Base-by-base conservation (phyloP, 2,888 invertebrate genomes). In the Allygus modestus region DNA sequence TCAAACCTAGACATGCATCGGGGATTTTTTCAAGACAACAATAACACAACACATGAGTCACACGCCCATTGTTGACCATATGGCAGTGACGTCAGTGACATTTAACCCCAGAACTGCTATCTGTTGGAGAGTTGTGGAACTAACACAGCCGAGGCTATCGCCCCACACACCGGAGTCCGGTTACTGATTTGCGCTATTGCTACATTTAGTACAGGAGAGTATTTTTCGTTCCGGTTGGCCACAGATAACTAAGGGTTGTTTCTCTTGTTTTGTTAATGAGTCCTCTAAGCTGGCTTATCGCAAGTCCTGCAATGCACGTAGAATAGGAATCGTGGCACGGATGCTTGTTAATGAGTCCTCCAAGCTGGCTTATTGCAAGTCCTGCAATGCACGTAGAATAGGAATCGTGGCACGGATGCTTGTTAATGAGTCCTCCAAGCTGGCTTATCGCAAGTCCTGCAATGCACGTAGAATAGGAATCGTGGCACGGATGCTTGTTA, bases 81-180 rank as follows among this genome's bases (percentile, higher is more conserved):
- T 73, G 73, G 73, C n/a, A 0, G 73, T 73, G 73, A 73, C 73
- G 73, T 73, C 73, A 73, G 15, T 73, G 73, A 73, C 73, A 73
- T 73, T 41, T 73, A 20, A 73, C 73, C 73, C 73, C 73, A n/a
- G 69, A 4, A 31, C 69, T 69, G 73, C 73, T 73, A 73, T 73
- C 73, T 73, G 20, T 7, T 12, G 41, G 41, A 37, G 23, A 37
- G 73, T 73, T 73, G 73, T 43, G 41, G 73, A 37, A 37, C 73
- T 73, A 73, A 33, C 11, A 41, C 41, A 73, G n/a, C 12, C n/a
- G 33, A 33, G 31, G 69, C 33, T 73, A 73, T 73, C 73, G 28
- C 58, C 7, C 9, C 46, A 2, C 17, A 46, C 46, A 1, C 5
- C 37, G 46, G 20, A 23, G 20, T 54, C 31, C 31, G 65, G 28